Percentiles rank a stretch among this genome's conserved stretches.
Evolutionary conservation across 2,888 invertebrate genomes (phyloP).

Genomic region (Alcis repandata): DNA sequence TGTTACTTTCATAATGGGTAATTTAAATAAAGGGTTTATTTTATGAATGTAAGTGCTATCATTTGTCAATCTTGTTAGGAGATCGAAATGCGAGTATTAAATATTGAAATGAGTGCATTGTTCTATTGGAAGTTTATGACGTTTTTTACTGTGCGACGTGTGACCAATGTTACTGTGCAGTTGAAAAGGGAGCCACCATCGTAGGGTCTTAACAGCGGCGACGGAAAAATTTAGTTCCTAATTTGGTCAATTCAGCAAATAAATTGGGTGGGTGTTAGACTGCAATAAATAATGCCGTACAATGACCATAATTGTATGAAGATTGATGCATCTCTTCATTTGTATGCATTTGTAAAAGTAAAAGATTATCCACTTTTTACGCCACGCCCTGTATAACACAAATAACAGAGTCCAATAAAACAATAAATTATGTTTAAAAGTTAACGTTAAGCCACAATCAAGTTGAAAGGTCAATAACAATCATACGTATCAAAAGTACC

Average conservation of each 20-base stretch:
- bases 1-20: constrained; percentile 53
- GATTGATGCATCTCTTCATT: too few species aligned
- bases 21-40: constrained; percentile 55
- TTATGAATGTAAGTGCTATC: background rate
- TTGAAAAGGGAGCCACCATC: background rate
- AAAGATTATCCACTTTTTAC: too few species aligned
- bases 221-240: too few species aligned
- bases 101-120: constrained; percentile 40
- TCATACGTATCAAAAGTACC: background rate
- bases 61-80: constrained; percentile 17
- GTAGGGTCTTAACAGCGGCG: background rate
- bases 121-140: constrained; percentile 8
- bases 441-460: constrained; percentile 4
- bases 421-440: too few species aligned
- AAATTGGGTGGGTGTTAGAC: too few species aligned
- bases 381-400: too few species aligned
- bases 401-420: too few species aligned
- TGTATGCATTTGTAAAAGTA: too few species aligned
- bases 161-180: background rate
- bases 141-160: background rate
- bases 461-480: constrained; percentile 10
- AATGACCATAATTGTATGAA: too few species aligned
- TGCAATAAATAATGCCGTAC: too few species aligned
- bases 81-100: constrained; percentile 5
- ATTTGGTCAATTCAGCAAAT: too few species aligned